phyloP scores from a whole-genome alignment of 1,140 invertebrate species.

The Caenorhabditis elegans region WBcel235 BX284605.5:1923001-1923500 shows the following conservation, averaged over 20 bases:
- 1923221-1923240: background rate
- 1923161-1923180: background rate
- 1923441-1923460: too few species aligned
- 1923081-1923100: too few species aligned
- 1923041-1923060: too few species aligned
- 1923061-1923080: too few species aligned
- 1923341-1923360: background rate
- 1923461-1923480: too few species aligned
- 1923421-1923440: background rate
- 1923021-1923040: too few species aligned
- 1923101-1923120: too few species aligned
- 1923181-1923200: background rate
- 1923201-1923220: background rate
- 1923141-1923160: too few species aligned
- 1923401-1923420: background rate
- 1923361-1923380: background rate
- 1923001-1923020: too few species aligned
- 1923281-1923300: background rate
- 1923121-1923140: too few species aligned
- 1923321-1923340: background rate
- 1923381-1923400: conserved; percentile 1
- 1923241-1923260: background rate
- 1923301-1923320: background rate
- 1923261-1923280: background rate
- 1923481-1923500: too few species aligned